These are phyloP conservation scores for Mustelus asterias DNA, from an alignment of 2,113 vertebrate species.

Conservation along the genomic window DNA sequence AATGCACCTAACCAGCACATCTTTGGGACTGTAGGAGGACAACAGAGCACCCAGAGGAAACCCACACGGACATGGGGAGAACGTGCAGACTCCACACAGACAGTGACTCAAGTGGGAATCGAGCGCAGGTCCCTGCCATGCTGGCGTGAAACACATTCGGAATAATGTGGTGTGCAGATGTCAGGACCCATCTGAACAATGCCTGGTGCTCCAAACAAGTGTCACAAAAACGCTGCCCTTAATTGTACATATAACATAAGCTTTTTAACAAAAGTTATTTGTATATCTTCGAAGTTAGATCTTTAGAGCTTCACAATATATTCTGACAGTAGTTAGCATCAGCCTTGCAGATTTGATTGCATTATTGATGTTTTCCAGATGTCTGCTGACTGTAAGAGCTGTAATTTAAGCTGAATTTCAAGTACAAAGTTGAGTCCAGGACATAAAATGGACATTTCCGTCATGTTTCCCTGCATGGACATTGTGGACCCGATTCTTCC, in stretches of 20 bases:
- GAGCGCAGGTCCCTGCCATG: too few relatives aligned
- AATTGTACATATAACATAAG: background rate
- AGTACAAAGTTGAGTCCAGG: background rate
- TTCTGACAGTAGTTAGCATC: background rate
- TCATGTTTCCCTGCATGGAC: background rate
- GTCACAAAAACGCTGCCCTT: background rate
- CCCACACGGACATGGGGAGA: too few relatives aligned
- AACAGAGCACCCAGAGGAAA: too few relatives aligned
- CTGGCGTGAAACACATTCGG: too few relatives aligned
- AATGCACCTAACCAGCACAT: too few relatives aligned
- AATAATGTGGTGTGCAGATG: too few relatives aligned
- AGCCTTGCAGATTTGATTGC: background rate
- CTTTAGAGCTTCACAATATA: background rate
- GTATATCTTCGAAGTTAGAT: background rate
- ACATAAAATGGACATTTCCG: background rate
- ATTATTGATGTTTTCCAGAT: background rate
- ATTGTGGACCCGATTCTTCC: too few relatives aligned
- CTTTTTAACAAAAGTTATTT: background rate
- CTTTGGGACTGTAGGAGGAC: too few relatives aligned
- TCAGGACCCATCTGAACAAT: too few relatives aligned
- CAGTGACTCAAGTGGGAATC: too few relatives aligned
- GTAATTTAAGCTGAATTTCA: background rate
- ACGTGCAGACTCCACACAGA: too few relatives aligned
- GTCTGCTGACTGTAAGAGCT: background rate
- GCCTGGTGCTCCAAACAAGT: background rate